Percentiles rank a stretch among this genome's conserved stretches.
Conservation (phyloP, 1,140 invertebrate genomes). For the Ostrea denselamellosa region DNA sequence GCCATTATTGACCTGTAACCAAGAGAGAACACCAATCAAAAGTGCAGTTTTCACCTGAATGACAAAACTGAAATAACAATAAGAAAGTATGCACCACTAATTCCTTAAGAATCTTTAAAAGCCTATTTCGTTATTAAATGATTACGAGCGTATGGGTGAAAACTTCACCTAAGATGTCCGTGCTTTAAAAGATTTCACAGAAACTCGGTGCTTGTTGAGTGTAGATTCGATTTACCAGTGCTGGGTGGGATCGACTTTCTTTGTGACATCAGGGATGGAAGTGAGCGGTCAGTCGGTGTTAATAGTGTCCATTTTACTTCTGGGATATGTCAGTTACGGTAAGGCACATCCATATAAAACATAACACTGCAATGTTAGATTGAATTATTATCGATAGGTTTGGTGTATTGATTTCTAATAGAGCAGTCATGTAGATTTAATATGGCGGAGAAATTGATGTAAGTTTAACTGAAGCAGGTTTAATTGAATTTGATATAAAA, state of each 20-base stretch:
- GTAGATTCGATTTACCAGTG: background rate
- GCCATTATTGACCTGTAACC: constrained; percentile 8
- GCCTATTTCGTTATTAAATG: background rate
- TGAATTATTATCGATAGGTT: too few relatives aligned
- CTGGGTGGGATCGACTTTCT: background rate
- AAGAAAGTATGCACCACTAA: background rate
- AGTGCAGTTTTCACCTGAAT: background rate
- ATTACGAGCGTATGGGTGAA: background rate
- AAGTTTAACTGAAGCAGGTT: too few relatives aligned
- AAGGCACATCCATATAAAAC: background rate
- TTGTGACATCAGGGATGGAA: background rate
- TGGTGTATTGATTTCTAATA: too few relatives aligned
- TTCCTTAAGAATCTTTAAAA: background rate
- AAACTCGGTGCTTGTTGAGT: background rate
- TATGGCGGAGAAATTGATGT: too few relatives aligned
- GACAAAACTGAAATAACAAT: background rate
- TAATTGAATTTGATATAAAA: too few relatives aligned
- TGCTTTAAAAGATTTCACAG: background rate
- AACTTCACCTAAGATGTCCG: background rate
- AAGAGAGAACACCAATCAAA: constrained; percentile 22
- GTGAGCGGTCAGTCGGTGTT: background rate
- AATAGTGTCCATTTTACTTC: background rate
- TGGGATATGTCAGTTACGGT: background rate
- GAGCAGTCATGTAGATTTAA: too few relatives aligned
- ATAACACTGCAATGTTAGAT: too few relatives aligned